A percentile compares a stretch with the other conserved stretches of the same genome.
Evolutionary conservation across 2,888 invertebrate genomes (phyloP).

Genomic region (Polylopha cassiicola): DNA sequence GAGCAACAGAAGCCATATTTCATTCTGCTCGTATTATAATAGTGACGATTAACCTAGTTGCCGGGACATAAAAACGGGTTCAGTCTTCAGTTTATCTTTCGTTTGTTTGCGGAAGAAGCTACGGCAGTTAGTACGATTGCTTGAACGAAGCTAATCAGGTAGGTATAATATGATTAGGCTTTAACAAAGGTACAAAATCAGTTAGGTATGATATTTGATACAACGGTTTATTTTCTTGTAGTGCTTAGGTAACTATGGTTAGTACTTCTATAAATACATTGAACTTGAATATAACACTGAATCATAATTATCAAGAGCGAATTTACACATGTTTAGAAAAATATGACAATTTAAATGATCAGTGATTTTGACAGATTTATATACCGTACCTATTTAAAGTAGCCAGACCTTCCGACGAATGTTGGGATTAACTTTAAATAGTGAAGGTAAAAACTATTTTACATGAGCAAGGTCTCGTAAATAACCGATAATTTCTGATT

Average conservation of each 20-base stretch:
- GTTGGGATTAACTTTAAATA: slow-evolving; percentile 39
- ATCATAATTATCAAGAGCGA: too few species aligned
- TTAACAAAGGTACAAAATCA: slow-evolving; percentile 18
- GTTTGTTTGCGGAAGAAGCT: slow-evolving; percentile 22
- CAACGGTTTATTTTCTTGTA: background rate
- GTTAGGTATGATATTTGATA: background rate
- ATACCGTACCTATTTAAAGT: slow-evolving; percentile 51
- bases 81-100: slow-evolving; percentile 37
- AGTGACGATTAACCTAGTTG: slow-evolving; percentile 61
- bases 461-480: slow-evolving; percentile 38
- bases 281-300: too few species aligned
- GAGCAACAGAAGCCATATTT: slow-evolving; percentile 37
- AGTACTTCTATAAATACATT: too few species aligned
- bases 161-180: slow-evolving; percentile 10
- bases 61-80: slow-evolving; percentile 39
- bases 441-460: slow-evolving; percentile 54
- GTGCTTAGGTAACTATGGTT: too few species aligned
- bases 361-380: slow-evolving; percentile 43
- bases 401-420: slow-evolving; percentile 40
- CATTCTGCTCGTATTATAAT: slow-evolving; percentile 49
- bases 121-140: slow-evolving; percentile 16
- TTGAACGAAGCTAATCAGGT: slow-evolving; percentile 11
- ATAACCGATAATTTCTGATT: too few species aligned
- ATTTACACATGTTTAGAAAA: slow-evolving; percentile 34
- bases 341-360: slow-evolving; percentile 43